phyloP scores from a whole-genome alignment of 1,140 invertebrate genomes.

The Bacillus rossius region DNA sequence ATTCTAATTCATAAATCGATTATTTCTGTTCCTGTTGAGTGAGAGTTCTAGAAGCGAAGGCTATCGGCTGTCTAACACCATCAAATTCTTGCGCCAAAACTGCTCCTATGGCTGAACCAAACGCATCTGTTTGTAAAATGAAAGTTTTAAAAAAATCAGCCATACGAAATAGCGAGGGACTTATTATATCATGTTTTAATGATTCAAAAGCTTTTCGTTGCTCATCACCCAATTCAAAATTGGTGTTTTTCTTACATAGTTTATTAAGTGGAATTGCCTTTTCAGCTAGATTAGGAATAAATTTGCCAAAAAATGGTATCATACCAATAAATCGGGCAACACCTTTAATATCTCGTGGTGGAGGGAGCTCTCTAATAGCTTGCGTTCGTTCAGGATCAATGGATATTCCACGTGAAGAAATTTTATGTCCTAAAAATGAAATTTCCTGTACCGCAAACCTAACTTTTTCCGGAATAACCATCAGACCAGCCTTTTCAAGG shows the following conservation, averaged over 20 bases:
- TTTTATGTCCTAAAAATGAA: slow-evolving; percentile 12
- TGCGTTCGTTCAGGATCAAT: slow-evolving; percentile 10
- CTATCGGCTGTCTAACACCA: slow-evolving; percentile 21
- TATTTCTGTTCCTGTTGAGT: slow-evolving; percentile 35
- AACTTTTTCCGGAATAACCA: slow-evolving; percentile 12
- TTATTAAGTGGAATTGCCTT: slow-evolving; percentile 33
- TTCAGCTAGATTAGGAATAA: slow-evolving; percentile 30
- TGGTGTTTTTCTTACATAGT: slow-evolving; percentile 19
- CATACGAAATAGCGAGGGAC: slow-evolving; percentile 30
- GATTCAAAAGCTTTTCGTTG: slow-evolving; percentile 31
- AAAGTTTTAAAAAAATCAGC: slow-evolving; percentile 35
- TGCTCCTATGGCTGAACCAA: slow-evolving; percentile 30
- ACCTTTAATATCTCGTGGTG: background rate
- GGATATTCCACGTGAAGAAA: background rate
- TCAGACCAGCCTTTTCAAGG: too few species aligned
- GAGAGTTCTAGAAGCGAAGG: slow-evolving; percentile 37
- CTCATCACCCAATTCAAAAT: slow-evolving; percentile 31
- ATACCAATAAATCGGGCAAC: background rate
- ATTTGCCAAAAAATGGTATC: background rate
- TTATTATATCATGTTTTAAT: slow-evolving; percentile 28
- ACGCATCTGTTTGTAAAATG: slow-evolving; percentile 35
- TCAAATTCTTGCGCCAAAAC: slow-evolving; percentile 33
- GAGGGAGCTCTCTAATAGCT: slow-evolving; percentile 13
- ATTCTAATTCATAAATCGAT: slow-evolving; percentile 39
- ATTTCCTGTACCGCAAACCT: slow-evolving; percentile 2